A percentile compares a stretch with the other conserved stretches of the same genome.
These are phyloP conservation scores for Penaeus monodon DNA, from an alignment of 2,888 invertebrate species.

Conservation along the genomic window DNA sequence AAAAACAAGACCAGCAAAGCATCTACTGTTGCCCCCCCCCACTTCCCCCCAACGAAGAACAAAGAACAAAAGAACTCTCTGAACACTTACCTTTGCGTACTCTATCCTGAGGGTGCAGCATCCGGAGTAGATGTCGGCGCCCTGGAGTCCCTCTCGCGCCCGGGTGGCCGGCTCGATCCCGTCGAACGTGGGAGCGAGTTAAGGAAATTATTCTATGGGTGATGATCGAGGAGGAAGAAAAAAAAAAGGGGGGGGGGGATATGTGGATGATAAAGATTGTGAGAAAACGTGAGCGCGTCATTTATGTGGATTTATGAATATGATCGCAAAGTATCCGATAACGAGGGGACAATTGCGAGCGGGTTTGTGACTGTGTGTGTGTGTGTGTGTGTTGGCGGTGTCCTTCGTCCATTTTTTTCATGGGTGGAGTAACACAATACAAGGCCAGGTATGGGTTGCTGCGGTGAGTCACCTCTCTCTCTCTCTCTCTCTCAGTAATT, in stretches of 20 bases:
- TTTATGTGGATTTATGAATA: background rate
- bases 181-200: slow-evolving; percentile 83
- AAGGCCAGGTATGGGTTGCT: too few relatives aligned
- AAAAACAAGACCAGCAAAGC: background rate
- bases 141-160: slow-evolving; percentile 95
- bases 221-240: background rate
- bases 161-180: slow-evolving; percentile 91
- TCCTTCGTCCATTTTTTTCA: too few relatives aligned
- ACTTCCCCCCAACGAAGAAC: background rate
- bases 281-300: background rate
- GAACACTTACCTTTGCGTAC: slow-evolving; percentile 92
- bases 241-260: background rate
- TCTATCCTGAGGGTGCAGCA: slow-evolving; percentile 99
- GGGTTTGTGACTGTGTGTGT: too few relatives aligned
- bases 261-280: too few relatives aligned
- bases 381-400: too few relatives aligned
- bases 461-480: too few relatives aligned
- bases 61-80: background rate
- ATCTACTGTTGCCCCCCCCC: background rate
- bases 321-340: background rate
- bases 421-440: too few relatives aligned
- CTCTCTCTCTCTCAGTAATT: background rate
- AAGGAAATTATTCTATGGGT: slow-evolving; percentile 72
- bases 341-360: too few relatives aligned
- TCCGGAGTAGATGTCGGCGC: slow-evolving; percentile 98